phyloP scores from a whole-genome alignment of 2,797 vertebrate species.

The Danio jaintianensis region DNA sequence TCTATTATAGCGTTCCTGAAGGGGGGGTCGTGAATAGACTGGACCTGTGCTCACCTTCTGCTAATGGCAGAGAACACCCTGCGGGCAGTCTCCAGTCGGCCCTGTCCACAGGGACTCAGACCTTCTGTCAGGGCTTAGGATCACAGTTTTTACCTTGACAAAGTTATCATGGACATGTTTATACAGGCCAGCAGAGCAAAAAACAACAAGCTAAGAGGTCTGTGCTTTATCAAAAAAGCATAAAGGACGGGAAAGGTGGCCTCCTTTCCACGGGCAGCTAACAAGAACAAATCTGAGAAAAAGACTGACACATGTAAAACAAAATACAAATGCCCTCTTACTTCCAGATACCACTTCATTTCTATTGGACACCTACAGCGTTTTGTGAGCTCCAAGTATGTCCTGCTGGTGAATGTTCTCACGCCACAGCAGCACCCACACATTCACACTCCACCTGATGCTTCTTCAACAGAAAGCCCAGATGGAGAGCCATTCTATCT shows the following conservation, averaged over 20 bases:
- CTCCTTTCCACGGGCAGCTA: slow-evolving; percentile 30
- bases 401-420: slow-evolving; percentile 50
- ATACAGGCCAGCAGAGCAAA: slow-evolving; percentile 26
- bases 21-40: slow-evolving; percentile 41
- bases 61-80: slow-evolving; percentile 59
- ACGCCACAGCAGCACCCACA: slow-evolving; percentile 45
- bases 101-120: slow-evolving; percentile 47
- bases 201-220: slow-evolving; percentile 9
- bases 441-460: slow-evolving; percentile 50
- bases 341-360: neutral
- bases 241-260: slow-evolving; percentile 31
- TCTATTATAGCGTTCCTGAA: slow-evolving; percentile 60
- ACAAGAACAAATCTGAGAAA: slow-evolving; percentile 8
- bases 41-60: slow-evolving; percentile 57
- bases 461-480: slow-evolving; percentile 45
- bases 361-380: slow-evolving; percentile 1
- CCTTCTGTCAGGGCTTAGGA: slow-evolving; percentile 60
- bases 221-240: neutral
- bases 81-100: slow-evolving; percentile 53
- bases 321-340: neutral
- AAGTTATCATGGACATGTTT: slow-evolving; percentile 61
- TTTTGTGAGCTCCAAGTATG: slow-evolving; percentile 20
- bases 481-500: slow-evolving; percentile 45
- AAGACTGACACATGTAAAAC: neutral
- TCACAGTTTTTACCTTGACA: slow-evolving; percentile 65